Evolutionary conservation across 2,888 invertebrate species (phyloP).

Genomic region (Proisotoma minuta): DNA sequence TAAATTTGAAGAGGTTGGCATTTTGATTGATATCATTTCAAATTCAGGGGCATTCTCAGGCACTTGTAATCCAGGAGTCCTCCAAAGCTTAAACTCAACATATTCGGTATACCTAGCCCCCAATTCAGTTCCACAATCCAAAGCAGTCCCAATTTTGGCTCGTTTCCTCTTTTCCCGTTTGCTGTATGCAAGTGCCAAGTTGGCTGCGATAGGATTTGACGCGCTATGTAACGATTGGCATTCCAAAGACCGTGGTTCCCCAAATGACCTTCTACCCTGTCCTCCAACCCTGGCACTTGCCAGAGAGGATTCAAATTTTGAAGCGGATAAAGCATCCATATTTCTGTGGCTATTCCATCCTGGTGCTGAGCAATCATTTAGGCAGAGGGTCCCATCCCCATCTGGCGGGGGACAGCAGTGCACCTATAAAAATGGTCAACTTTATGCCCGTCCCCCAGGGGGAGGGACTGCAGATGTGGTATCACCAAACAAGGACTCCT

Average conservation of each 20-base stretch:
- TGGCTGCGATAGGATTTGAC: too few species aligned
- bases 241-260: background rate
- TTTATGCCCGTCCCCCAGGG: background rate
- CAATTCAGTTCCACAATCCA: too few species aligned
- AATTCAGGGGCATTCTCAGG: too few species aligned
- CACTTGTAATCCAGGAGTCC: too few species aligned
- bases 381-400: background rate
- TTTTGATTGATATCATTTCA: too few species aligned
- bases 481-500: too few species aligned
- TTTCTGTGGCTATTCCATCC: background rate
- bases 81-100: too few species aligned
- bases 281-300: background rate
- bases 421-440: background rate
- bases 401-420: background rate
- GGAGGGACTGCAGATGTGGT: background rate
- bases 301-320: background rate
- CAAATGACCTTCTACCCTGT: background rate
- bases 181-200: too few species aligned
- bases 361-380: background rate
- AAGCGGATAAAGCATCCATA: background rate
- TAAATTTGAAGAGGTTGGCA: too few species aligned
- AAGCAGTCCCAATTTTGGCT: too few species aligned
- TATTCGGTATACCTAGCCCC: too few species aligned
- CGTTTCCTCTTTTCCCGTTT: too few species aligned
- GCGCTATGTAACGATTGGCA: background rate